Conservation (phyloP, 2,888 invertebrate species). For the Drosophila kanekoi region DNA sequence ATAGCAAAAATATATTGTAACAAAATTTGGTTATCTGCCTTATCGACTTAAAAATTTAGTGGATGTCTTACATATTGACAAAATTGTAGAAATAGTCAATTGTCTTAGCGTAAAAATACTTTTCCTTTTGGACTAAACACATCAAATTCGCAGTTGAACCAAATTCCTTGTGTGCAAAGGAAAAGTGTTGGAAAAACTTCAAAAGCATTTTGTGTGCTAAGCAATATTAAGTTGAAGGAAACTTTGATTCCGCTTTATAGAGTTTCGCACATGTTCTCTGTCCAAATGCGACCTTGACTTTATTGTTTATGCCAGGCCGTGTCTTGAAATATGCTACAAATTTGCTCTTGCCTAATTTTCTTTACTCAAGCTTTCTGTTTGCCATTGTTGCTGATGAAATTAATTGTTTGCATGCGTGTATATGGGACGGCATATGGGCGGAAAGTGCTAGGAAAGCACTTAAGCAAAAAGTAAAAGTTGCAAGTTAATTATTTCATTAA, state of each 20-base stretch:
- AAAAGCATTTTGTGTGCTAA: slow-evolving; percentile 23
- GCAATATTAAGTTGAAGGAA: slow-evolving; percentile 20
- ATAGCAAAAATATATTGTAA: no score
- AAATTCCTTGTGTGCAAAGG: not conserved
- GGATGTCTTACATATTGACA: no score
- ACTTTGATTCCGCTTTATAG: slow-evolving; percentile 14
- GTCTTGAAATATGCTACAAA: slow-evolving; percentile 38
- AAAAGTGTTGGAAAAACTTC: slow-evolving; percentile 25
- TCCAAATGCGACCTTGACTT: slow-evolving; percentile 38
- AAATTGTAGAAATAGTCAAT: no score
- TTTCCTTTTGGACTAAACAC: not conserved
- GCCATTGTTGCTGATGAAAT: slow-evolving; percentile 57
- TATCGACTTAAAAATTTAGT: no score
- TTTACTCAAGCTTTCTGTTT: slow-evolving; percentile 33
- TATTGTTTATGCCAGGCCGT: slow-evolving; percentile 33
- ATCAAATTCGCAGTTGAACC: not conserved
- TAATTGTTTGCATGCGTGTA: slow-evolving; percentile 66
- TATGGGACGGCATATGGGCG: slow-evolving; percentile 13
- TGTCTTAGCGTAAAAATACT: not conserved
- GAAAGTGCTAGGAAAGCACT: slow-evolving; percentile 65
- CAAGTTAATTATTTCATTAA: slow-evolving; percentile 80
- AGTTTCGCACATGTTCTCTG: not conserved
- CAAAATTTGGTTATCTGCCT: no score
- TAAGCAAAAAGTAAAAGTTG: slow-evolving; percentile 65
- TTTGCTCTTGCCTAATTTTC: slow-evolving; percentile 34